Evolutionary conservation across 2,113 vertebrate species (phyloP), one percentile per base, ranked within the genome.

Genomic region (Microtus ochrogaster): DNA sequence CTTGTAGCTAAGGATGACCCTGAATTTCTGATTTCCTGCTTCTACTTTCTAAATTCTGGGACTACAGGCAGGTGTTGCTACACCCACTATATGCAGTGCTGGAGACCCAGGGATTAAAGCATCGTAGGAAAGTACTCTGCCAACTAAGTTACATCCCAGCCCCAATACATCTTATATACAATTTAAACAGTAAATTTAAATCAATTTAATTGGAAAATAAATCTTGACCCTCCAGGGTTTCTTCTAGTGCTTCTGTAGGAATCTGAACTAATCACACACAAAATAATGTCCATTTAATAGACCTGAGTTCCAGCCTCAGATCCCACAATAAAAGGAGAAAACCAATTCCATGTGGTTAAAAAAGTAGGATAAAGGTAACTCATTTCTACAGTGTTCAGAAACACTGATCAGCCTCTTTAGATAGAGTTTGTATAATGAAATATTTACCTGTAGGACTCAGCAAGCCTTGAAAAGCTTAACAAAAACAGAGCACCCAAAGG

Each of bases 291-390:
- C 28, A 66, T 44, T 92, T 89, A 96, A 84, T 49, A 55, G 19
- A 81, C 33, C 30, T 61, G 55, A 82, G 22, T 26, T n/a, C 55
- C 24, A 83, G 28, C 36, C 6, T 3, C 13, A 83, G 55, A 28
- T 16, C 24, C n/a, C 55, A 63, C 3, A 41, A 83, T 41, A 63
- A 58, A 63, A 83, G 33, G 52, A 82, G 58, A 82, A 26, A 82
- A 82, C 52, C 79, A 82, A 82, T 39, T 82, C 79, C 24, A 33
- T n/a, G 14, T 65, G 87, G 52, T 58, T 55, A 91, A 89, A 93
- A 90, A 94, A 68, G 55, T 55, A 86, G 68, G n/a, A 94, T 68
- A 65, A 94, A 91, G 91, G 26, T 77, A 83, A 81, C 4, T 74
- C 55, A 90, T 47, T 77, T 2, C 5, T 41, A 73, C 61, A n/a